A percentile compares a stretch with the other conserved stretches of the same genome.
Conservation (phyloP, 2,113 vertebrate genomes). For the Cricetomys ansorgei region DNA sequence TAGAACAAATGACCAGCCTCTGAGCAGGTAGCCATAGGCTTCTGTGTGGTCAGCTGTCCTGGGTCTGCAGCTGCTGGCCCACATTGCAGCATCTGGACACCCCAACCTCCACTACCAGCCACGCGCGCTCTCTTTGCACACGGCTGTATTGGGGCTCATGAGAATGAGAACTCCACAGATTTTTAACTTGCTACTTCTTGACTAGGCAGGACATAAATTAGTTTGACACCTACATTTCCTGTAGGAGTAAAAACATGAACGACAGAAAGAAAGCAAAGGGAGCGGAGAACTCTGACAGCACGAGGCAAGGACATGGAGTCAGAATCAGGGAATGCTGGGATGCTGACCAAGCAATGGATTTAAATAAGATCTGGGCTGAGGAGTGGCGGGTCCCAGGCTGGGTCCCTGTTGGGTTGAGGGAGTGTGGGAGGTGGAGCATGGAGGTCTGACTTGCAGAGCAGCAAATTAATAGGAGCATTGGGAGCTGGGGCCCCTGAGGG, state of each 20-base stretch:
- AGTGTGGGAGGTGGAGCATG: not conserved
- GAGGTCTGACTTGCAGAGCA: not conserved
- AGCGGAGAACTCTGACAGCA: not conserved
- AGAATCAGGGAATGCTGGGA: not conserved
- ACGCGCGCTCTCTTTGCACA: accelerated
- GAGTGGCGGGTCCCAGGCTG: accelerated
- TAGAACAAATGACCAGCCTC: not conserved
- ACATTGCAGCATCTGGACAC: not conserved
- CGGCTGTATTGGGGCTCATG: not conserved
- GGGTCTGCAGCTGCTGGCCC: not conserved
- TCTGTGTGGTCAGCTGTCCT: not conserved
- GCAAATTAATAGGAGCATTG: no score
- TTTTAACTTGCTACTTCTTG: not conserved
- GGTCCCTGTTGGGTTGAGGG: not conserved
- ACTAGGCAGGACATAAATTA: not conserved
- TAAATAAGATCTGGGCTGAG: not conserved
- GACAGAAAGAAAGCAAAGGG: not conserved
- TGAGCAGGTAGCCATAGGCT: not conserved
- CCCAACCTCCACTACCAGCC: not conserved
- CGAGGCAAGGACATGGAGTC: not conserved
- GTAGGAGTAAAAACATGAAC: not conserved
- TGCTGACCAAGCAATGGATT: not conserved
- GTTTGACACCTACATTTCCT: not conserved
- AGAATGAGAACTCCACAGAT: not conserved
- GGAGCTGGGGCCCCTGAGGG: not conserved